A percentile compares a stretch with the other conserved stretches of the same genome.
Evolutionary conservation across 1,140 invertebrate genomes (phyloP).

Genomic region (Dreissena rostriformis): DNA sequence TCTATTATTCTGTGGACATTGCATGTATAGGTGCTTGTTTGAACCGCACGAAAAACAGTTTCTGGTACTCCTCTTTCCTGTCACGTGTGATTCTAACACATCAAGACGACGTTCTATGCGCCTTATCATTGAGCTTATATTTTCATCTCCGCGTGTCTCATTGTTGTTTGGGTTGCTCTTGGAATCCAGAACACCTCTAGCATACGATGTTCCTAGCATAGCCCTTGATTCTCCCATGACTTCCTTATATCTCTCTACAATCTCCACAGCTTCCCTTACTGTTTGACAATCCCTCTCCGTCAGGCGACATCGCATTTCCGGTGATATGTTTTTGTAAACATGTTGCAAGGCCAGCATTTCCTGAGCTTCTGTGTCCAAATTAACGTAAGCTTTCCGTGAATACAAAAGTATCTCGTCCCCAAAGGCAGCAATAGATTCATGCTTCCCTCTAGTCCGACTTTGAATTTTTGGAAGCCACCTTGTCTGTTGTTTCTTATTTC

Average conservation of each 20-base stretch:
- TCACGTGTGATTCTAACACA: no score
- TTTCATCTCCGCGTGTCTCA: no score
- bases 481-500: constrained; percentile 8
- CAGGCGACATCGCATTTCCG: neutral
- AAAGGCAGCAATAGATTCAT: neutral
- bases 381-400: neutral
- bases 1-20: no score
- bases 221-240: neutral
- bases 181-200: no score
- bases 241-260: neutral
- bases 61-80: no score
- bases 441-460: neutral
- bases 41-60: no score
- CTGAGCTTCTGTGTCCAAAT: neutral
- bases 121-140: no score
- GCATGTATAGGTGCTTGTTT: no score
- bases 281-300: neutral
- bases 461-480: neutral
- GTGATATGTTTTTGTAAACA: constrained; percentile 5
- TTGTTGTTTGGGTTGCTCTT: no score
- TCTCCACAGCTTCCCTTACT: neutral
- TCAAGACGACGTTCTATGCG: no score
- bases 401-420: neutral
- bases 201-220: no score
- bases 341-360: neutral